phyloP scores from a whole-genome alignment of 2,888 invertebrate genomes.

The Bombylius discolor region DNA sequence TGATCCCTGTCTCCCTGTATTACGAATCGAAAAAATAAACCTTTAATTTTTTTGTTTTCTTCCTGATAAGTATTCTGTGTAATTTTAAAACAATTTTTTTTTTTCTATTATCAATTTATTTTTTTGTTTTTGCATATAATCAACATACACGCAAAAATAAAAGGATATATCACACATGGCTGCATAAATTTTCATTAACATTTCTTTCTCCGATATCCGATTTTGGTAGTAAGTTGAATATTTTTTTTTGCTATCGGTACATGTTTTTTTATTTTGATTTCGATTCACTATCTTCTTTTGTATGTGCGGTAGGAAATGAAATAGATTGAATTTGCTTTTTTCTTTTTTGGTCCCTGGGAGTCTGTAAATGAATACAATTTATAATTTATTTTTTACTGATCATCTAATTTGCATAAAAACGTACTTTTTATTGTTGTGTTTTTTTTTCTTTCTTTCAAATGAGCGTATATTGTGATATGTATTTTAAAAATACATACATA shows the following conservation, averaged over 20 bases:
- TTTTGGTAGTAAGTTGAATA: too few relatives aligned
- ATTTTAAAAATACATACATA: too few relatives aligned
- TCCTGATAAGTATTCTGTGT: too few relatives aligned
- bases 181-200: constrained; percentile 8
- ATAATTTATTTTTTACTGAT: background rate
- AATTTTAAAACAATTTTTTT: too few relatives aligned
- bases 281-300: background rate
- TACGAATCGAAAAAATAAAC: too few relatives aligned
- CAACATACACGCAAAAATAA: background rate
- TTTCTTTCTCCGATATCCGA: background rate
- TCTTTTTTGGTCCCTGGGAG: background rate
- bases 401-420: background rate
- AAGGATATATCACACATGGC: constrained; percentile 5
- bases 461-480: too few relatives aligned
- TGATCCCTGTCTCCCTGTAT: too few relatives aligned
- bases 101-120: too few relatives aligned
- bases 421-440: background rate
- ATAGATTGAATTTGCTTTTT: background rate
- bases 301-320: background rate
- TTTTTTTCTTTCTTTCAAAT: background rate
- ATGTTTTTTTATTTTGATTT: too few relatives aligned
- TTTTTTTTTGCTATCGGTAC: too few relatives aligned
- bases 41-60: too few relatives aligned
- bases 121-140: background rate
- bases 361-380: background rate